Evolutionary conservation across 2,797 vertebrate species (phyloP).

Genomic region (Selene dorsalis): DNA sequence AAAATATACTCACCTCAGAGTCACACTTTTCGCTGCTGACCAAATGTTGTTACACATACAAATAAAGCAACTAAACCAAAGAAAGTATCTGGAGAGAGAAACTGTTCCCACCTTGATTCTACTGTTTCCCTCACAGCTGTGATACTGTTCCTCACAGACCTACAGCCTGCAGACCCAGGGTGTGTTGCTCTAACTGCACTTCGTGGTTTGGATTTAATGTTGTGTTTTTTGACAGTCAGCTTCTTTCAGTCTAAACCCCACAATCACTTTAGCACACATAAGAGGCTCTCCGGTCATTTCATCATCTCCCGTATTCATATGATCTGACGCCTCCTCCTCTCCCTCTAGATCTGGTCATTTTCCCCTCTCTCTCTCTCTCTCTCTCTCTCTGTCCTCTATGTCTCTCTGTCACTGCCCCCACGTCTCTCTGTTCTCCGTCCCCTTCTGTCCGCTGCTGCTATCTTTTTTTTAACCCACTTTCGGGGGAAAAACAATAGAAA

Average conservation of each 20-base stretch:
- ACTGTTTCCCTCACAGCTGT: no score
- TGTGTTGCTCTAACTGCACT: neutral
- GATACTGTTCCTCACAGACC: no score
- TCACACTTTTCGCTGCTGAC: no score
- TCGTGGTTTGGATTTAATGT: neutral
- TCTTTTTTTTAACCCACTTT: slow-evolving; percentile 82
- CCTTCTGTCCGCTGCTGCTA: slow-evolving; percentile 60
- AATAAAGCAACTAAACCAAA: no score
- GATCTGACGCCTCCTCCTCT: slow-evolving; percentile 49
- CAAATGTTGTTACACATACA: no score
- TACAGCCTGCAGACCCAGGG: neutral
- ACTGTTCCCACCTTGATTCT: no score
- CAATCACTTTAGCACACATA: neutral
- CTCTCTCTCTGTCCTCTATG: slow-evolving; percentile 21
- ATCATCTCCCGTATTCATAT: slow-evolving; percentile 66
- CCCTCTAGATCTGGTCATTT: slow-evolving; percentile 55
- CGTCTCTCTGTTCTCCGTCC: slow-evolving; percentile 18
- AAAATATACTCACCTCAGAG: no score
- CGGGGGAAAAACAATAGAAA: slow-evolving; percentile 79
- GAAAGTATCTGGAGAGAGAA: no score
- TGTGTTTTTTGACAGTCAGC: neutral
- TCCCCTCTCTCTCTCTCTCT: slow-evolving; percentile 29
- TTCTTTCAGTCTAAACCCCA: neutral
- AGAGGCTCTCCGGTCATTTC: slow-evolving; percentile 26
- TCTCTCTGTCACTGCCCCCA: slow-evolving; percentile 32